Base-by-base conservation (phyloP, 2,888 invertebrate species). In the Cheiracanthium punctorium region DNA sequence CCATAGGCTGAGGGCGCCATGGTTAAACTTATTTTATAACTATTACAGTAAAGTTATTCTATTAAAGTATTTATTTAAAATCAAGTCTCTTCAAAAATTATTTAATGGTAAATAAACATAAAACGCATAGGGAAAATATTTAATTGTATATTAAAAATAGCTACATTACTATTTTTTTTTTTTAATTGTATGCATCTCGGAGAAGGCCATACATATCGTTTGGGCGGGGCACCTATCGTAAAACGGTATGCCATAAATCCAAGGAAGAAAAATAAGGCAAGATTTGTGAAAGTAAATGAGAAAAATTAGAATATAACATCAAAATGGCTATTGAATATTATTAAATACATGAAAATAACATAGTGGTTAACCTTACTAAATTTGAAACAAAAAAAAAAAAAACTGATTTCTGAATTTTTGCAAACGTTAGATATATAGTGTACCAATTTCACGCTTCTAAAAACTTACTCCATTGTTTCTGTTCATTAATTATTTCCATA, bases 401-500 rank as follows among this genome's bases (percentile, higher is more conserved):
- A 8, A 37, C 37, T 8, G n/a, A n/a, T n/a, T n/a, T n/a, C n/a
- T n/a, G n/a, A n/a, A n/a, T n/a, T n/a, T n/a, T n/a, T n/a, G n/a
- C 8, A 48, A 48, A 17, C 48, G 17, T 48, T 37, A 37, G 37
- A 37, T 2, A 2, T 17, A 48, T 2, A 48, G 8, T 28, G 28
- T 28, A 10, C 8, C 29, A 7, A n/a, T 64, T 58, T 29, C 28
- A 64, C 29, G 28, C 10, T 0, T 37, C 37, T 24, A 29, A 75
- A 79, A 58, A 89, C 89, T 52, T 88, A 88, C 82, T 89, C 89
- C 33, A 82, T 80, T 89, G 89, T 14, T 87, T 89, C 12, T 86
- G 87, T 37, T 89, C 89, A 80, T 89, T 88, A 41, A 89, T 69
- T 75, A 73, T 88, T 87, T 89, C 89, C 87, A 88, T 89, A 71